phyloP scores from a whole-genome alignment of 2,888 invertebrate genomes.

The Ornithoptera priamus region DNA sequence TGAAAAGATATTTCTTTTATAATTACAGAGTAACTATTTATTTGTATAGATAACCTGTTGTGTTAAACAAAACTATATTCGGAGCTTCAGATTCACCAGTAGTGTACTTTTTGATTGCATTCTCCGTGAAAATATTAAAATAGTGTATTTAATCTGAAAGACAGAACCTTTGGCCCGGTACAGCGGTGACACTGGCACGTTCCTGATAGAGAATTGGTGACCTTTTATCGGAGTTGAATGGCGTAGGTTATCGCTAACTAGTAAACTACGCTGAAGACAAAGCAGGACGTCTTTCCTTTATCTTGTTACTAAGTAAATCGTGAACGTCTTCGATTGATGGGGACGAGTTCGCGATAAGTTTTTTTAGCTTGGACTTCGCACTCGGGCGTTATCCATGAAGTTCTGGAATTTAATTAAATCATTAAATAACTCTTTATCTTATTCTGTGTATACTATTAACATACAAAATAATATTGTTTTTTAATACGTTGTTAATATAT shows the following conservation, averaged over 20 bases:
- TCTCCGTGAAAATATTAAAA: no score
- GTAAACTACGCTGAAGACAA: slow-evolving; percentile 40
- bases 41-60: no score
- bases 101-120: no score
- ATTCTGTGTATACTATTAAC: no score
- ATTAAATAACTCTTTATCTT: not conserved
- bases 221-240: slow-evolving; percentile 16
- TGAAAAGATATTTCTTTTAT: no score
- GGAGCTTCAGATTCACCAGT: no score
- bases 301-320: slow-evolving; percentile 27
- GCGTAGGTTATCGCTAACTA: slow-evolving; percentile 40
- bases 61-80: no score
- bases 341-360: slow-evolving; percentile 8
- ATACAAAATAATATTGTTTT: no score
- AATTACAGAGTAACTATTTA: no score
- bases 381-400: not conserved
- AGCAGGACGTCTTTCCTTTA: slow-evolving; percentile 32
- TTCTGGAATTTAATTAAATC: not conserved
- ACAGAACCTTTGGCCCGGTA: slow-evolving; percentile 12
- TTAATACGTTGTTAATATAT: no score
- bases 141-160: not conserved
- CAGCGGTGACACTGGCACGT: slow-evolving; percentile 25
- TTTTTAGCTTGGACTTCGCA: slow-evolving; percentile 10
- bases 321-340: slow-evolving; percentile 4
- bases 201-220: slow-evolving; percentile 35